Base-by-base conservation (phyloP, 2,113 vertebrate genomes). In the Barbus barbus region DNA sequence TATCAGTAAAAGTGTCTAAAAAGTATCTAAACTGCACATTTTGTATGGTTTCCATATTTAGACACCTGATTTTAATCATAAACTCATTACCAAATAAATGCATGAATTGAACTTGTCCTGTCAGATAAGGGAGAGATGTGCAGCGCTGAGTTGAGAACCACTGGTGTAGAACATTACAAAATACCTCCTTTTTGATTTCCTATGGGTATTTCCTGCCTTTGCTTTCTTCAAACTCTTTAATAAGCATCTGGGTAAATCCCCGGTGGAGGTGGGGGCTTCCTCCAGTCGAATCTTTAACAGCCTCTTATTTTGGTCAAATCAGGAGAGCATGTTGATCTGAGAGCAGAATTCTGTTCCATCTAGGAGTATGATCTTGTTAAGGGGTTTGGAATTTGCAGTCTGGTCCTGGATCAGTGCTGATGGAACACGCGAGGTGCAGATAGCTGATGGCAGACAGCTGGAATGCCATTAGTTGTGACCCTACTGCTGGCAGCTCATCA, bases 391-490 rank as follows among this genome's bases (percentile, higher is more conserved):
- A 51, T 82, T 33, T 53, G 31, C 20, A 18, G 80, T 38, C 72
- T 44, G 77, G 16, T 53, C 31, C 38, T 51, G 74, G 77, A 60
- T 81, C 77, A 73, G 56, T 53, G 51, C 31, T 41, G 48, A 36
- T 24, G 75, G 79, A 61, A 56, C 36, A 60, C 3, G 20, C 5
- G 4, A 33, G 38, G 46, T 44, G 14, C 63, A 33, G 33, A 84
- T 48, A 56, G 67, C 72, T 63, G 85, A 81, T 65, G 51, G 46
- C 78, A 74, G 81, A 80, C 82, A 76, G 86, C 86, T 81, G 82
- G 86, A 87, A 87, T 75, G 78, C 86, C 86, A 86, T 84, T 83
- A 83, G 82, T 73, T 73, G 51, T 58, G 73, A 79, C 63, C 85
- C 75, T 38, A 73, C 65, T 36, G 76, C 81, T 86, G 56, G 82